phyloP scores from a whole-genome alignment of 2,113 vertebrate genomes.

The Stigmatopora nigra region DNA sequence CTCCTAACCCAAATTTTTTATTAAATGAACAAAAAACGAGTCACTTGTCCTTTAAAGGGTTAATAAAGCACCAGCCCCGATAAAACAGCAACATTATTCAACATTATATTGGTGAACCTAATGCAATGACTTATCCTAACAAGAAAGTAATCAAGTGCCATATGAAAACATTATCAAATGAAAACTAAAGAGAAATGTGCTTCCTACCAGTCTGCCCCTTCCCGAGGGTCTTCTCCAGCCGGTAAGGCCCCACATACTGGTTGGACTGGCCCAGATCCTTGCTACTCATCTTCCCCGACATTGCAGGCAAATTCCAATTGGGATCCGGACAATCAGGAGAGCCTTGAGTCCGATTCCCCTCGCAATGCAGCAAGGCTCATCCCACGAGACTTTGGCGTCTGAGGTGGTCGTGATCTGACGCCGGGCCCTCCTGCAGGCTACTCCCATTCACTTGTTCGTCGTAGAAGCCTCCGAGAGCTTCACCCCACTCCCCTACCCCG shows the following conservation, averaged over 20 bases:
- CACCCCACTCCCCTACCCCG: neutral
- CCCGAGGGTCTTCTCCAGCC: slow-evolving; percentile 75
- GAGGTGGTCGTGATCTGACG: slow-evolving; percentile 54
- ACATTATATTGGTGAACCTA: neutral
- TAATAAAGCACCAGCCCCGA: too few species aligned
- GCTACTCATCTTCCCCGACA: slow-evolving; percentile 64
- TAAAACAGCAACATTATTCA: too few species aligned
- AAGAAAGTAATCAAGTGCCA: neutral
- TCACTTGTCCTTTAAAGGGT: too few species aligned
- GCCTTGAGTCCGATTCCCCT: slow-evolving; percentile 49
- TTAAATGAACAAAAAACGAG: too few species aligned
- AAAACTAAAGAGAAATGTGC: neutral
- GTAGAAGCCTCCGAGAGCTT: slow-evolving; percentile 33
- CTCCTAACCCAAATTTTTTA: too few species aligned
- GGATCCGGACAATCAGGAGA: slow-evolving; percentile 43
- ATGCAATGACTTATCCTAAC: neutral
- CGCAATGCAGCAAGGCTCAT: slow-evolving; percentile 58
- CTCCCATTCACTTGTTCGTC: slow-evolving; percentile 60
- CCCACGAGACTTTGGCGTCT: slow-evolving; percentile 34
- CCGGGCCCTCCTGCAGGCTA: slow-evolving; percentile 62
- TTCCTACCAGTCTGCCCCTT: slow-evolving; percentile 74
- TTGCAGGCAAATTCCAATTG: slow-evolving; percentile 15
- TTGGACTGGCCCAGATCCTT: slow-evolving; percentile 70
- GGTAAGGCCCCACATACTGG: slow-evolving; percentile 76
- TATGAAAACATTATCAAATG: neutral